Conservation (phyloP, 2,797 vertebrate genomes). For the Bufotes viridis region DNA sequence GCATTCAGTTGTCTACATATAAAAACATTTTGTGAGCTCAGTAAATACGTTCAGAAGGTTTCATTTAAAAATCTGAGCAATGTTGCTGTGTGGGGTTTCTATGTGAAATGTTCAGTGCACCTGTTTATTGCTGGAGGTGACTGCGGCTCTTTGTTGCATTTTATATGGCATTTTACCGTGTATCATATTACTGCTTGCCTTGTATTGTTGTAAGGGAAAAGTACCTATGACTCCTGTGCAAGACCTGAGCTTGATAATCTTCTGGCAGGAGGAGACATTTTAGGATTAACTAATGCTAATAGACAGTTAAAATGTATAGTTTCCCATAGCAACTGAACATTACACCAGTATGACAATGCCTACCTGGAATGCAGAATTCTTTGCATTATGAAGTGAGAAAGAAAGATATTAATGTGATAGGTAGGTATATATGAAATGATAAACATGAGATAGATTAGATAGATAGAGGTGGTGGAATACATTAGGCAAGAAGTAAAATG, state of each 20-base stretch:
- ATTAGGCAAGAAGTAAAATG: too few species aligned
- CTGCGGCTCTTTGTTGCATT: not conserved
- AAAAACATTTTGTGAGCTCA: not conserved
- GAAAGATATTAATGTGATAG: too few species aligned
- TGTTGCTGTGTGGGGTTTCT: not conserved
- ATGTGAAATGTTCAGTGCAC: not conserved
- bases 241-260: not conserved
- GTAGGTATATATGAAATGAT: too few species aligned
- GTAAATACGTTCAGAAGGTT: not conserved
- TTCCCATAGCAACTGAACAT: not conserved
- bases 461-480: too few species aligned
- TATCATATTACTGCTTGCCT: not conserved
- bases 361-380: not conserved
- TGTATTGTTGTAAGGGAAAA: not conserved
- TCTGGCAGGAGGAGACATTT: not conserved
- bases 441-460: too few species aligned
- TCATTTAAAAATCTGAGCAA: not conserved
- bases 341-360: not conserved
- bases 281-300: not conserved
- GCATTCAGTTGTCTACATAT: not conserved
- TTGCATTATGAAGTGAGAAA: not conserved
- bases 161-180: not conserved
- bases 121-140: conserved; percentile 7
- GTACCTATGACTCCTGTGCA: not conserved
- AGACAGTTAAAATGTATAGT: not conserved